Base-by-base conservation (phyloP, 2,113 vertebrate genomes). In the Brienomyrus brachyistius region DNA sequence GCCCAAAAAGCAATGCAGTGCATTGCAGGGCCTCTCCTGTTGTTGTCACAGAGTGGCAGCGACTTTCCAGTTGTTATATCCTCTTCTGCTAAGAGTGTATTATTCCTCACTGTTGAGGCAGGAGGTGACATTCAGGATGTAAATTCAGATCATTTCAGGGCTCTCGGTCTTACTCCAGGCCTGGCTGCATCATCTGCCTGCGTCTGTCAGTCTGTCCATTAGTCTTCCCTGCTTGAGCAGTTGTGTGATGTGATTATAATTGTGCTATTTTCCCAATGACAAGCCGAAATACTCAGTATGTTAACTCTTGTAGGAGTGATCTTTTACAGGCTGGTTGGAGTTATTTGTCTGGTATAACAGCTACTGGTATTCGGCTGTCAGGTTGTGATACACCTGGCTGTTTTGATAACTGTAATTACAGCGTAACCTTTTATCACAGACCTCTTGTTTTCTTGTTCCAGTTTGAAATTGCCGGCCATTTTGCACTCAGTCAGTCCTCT, bases 371-470 rank as follows among this genome's bases (percentile, higher is more conserved):
- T n/a, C n/a, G 9, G n/a, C 50, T 85, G 83, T 51, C 83, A 85
- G 45, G 82, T 50, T 84, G 4, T 84, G 23, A 84, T 11, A 11
- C 4, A n/a, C 35, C 43, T 56, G 54, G 54, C 19, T 56, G 19
- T 56, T 56, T 56, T 56, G 54, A 56, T 56, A 56, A 56, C 43
- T 85, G 47, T 51, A 47, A 85, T 48, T 50, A 45, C 45, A 85
- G 17, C 21, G 15, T 50, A 15, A 84, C 82, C 45, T 84, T 48
- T 85, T 21, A 85, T 27, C 43, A 23, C 43, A 48, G 8, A 84
- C 45, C 40, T 48, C 82, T 47, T 85, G n/a, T 85, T 85, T 85
- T 40, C 80, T 83, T 83, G 80, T 83, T 47, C 80, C 43, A 83
- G 15, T 82, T 82, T 82, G 77, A 40, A 45, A 35, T 45, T 82